Evolutionary conservation across 2,888 invertebrate species (phyloP).

Genomic region (Syritta pipiens): DNA sequence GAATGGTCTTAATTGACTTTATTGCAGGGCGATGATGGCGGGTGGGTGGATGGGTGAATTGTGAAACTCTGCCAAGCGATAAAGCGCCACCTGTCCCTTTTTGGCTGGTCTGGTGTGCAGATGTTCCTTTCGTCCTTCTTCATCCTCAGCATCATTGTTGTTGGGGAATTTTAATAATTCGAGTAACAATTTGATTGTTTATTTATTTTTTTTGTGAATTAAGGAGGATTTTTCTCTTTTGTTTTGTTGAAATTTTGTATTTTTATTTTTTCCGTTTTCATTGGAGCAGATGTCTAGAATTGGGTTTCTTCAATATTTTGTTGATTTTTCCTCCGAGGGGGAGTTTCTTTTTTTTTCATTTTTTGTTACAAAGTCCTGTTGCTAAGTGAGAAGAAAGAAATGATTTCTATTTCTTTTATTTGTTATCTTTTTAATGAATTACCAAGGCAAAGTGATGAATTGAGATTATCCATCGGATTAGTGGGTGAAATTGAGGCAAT

Average conservation of each 20-base stretch:
- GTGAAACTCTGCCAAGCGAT: slow-evolving; percentile 21
- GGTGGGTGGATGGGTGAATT: slow-evolving; percentile 9
- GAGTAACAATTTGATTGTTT: slow-evolving; percentile 53
- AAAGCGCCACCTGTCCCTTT: slow-evolving; percentile 56
- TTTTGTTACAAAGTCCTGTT: neutral
- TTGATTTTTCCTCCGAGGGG: neutral
- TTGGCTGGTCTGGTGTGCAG: slow-evolving; percentile 18
- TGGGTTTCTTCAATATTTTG: neutral
- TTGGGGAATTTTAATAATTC: slow-evolving; percentile 32
- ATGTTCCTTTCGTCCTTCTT: slow-evolving; percentile 10
- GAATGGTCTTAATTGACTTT: slow-evolving; percentile 64
- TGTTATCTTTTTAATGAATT: neutral
- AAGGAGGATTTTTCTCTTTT: slow-evolving; percentile 1
- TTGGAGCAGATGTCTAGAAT: neutral
- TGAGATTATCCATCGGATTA: neutral
- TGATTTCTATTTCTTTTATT: neutral
- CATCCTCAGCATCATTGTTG: neutral
- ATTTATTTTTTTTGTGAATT: slow-evolving; percentile 31
- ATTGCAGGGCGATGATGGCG: neutral
- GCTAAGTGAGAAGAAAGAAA: neutral
- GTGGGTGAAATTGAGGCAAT: neutral
- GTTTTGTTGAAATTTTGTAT: neutral
- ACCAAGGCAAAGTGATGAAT: neutral
- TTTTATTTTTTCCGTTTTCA: too few species aligned
- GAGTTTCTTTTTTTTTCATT: neutral